phyloP scores from a whole-genome alignment of 2,797 vertebrate species.

The Karalla daura region DNA sequence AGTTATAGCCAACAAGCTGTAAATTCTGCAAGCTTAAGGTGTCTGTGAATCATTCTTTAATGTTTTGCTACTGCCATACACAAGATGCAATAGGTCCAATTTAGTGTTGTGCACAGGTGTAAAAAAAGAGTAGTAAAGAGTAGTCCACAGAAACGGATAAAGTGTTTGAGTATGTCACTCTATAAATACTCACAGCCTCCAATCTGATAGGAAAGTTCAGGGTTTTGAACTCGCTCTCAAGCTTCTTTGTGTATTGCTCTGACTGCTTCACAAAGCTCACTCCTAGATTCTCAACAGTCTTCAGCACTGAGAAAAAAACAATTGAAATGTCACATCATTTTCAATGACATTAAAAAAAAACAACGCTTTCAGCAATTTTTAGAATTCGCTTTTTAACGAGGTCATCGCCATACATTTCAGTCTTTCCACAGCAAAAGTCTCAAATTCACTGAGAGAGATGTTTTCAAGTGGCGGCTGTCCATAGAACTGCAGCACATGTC shows the following conservation, averaged over 20 bases:
- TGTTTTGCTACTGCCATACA: neutral
- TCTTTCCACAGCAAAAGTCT: conserved; percentile 91
- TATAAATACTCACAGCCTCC: conserved; percentile 74
- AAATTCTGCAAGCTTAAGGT: neutral
- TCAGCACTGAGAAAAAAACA: conserved; percentile 86
- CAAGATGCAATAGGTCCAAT: neutral
- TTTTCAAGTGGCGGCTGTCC: conserved; percentile 90
- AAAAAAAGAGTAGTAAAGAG: no score
- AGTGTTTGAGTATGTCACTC: neutral
- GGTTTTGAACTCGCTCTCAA: conserved; percentile 78
- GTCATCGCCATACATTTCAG: conserved; percentile 85
- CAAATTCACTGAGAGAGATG: conserved; percentile 92
- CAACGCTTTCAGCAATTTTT: no score
- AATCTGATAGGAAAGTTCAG: conserved; percentile 88
- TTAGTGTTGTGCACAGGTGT: neutral
- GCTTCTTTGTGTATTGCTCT: conserved; percentile 81
- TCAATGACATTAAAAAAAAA: neutral
- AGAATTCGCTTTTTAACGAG: neutral
- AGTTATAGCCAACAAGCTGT: neutral
- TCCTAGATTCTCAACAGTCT: conserved; percentile 91
- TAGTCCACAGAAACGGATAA: no score
- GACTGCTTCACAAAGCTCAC: conserved; percentile 85
- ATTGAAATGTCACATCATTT: neutral
- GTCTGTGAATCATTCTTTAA: neutral
- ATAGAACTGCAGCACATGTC: conserved; percentile 92